Conservation (phyloP, 2,113 vertebrate species). For the Spea multiplicata region DNA sequence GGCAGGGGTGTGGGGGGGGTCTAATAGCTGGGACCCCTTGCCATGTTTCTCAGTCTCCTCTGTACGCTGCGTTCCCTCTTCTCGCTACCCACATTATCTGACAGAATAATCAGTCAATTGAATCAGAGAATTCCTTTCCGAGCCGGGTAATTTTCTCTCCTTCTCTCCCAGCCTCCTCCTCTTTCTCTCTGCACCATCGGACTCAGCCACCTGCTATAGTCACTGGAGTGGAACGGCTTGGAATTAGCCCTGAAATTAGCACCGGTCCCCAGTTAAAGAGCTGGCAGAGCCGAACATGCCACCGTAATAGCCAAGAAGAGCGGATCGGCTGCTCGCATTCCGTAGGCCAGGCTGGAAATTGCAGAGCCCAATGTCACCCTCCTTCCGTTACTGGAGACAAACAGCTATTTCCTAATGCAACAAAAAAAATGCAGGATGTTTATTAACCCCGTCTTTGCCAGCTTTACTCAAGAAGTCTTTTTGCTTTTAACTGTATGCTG, state of each 20-base stretch:
- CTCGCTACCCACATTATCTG: conserved; percentile 56
- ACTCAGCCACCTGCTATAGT: conserved; percentile 80
- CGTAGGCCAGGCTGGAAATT: conserved; percentile 30
- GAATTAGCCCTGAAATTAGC: conserved; percentile 98
- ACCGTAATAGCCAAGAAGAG: conserved; percentile 38
- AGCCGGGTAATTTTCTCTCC: conserved; percentile 81
- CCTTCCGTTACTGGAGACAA: neutral
- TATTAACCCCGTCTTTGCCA: neutral
- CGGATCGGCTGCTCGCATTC: conserved; percentile 16
- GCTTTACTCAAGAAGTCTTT: too few species aligned
- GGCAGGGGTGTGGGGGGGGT: neutral
- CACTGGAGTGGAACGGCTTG: conserved; percentile 85
- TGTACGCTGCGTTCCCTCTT: conserved; percentile 28
- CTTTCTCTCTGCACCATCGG: conserved; percentile 71
- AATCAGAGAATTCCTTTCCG: conserved; percentile 82
- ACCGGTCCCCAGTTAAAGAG: conserved; percentile 88
- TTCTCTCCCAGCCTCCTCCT: conserved; percentile 72
- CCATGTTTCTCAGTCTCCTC: conserved; percentile 29
- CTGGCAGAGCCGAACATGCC: conserved; percentile 66
- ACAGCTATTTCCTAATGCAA: neutral
- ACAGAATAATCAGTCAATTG: conserved; percentile 82
- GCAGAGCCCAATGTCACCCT: conserved; percentile 28
- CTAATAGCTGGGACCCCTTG: conserved; percentile 11
- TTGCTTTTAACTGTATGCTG: too few species aligned
- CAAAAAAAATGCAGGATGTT: neutral